Conservation (phyloP, 2,888 invertebrate genomes). For the Allygus modestus region DNA sequence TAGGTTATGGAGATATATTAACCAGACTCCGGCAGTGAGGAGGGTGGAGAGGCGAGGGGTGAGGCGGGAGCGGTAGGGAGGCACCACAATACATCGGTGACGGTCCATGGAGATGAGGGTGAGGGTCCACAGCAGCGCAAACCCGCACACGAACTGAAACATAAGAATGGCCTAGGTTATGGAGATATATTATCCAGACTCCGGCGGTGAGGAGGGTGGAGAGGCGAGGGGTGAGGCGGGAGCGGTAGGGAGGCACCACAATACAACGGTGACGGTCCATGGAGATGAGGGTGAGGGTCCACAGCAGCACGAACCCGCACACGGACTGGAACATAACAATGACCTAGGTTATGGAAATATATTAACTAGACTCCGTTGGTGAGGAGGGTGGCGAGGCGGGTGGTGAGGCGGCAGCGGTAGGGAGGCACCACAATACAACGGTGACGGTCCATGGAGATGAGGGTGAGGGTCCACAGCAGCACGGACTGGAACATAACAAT, state of each 20-base stretch:
- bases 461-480: slow-evolving; percentile 78
- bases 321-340: slow-evolving; percentile 71
- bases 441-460: slow-evolving; percentile 79
- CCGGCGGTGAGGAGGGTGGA: too few relatives aligned
- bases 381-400: slow-evolving; percentile 73
- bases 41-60: slow-evolving; percentile 76
- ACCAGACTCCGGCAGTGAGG: too few relatives aligned
- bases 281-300: slow-evolving; percentile 79
- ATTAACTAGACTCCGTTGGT: too few relatives aligned
- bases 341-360: too few relatives aligned
- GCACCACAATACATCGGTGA: slow-evolving; percentile 77
- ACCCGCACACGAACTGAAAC: slow-evolving; percentile 78
- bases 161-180: slow-evolving; percentile 26
- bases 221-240: slow-evolving; percentile 72
- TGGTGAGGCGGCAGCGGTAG: slow-evolving; percentile 76
- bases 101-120: slow-evolving; percentile 79
- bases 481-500: slow-evolving; percentile 80
- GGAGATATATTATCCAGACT: too few relatives aligned
- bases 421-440: slow-evolving; percentile 78
- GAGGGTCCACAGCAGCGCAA: slow-evolving; percentile 79
- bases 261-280: slow-evolving; percentile 77
- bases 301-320: slow-evolving; percentile 78
- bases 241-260: slow-evolving; percentile 67
- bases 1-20: too few relatives aligned
- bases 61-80: slow-evolving; percentile 78